Conservation (phyloP, 2,113 vertebrate genomes). For the Coturnix japonica region DNA sequence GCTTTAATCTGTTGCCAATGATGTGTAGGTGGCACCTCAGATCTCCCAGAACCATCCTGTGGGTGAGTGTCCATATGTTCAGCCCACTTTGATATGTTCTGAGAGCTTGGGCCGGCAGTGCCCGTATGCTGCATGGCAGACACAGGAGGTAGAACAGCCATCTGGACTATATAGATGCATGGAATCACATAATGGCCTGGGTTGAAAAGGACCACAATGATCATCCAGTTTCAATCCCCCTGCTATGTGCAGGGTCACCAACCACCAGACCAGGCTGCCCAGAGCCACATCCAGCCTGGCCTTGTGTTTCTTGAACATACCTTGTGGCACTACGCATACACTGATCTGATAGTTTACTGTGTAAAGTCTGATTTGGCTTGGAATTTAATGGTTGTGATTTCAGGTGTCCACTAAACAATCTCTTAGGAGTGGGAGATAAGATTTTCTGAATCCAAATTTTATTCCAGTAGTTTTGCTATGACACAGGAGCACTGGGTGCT, state of each 20-base stretch:
- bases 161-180: not conserved
- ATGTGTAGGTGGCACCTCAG: conserved; percentile 58
- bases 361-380: not conserved
- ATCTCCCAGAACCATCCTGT: conserved; percentile 26
- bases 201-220: too few species aligned
- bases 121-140: conserved; percentile 35
- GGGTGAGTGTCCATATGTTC: conserved; percentile 59
- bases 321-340: not conserved
- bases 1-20: conserved; percentile 56
- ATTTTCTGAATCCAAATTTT: not conserved
- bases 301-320: not conserved
- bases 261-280: too few species aligned
- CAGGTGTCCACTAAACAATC: not conserved
- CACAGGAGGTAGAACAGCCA: conserved; percentile 30
- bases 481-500: not conserved
- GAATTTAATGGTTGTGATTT: not conserved
- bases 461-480: not conserved
- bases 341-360: not conserved
- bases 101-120: conserved; percentile 53
- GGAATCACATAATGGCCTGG: too few species aligned
- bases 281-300: too few species aligned
- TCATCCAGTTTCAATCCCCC: too few species aligned
- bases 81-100: conserved; percentile 35
- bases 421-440: not conserved
- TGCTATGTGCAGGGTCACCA: too few species aligned